A percentile compares a stretch with the other conserved stretches of the same genome.
These are phyloP conservation scores for Pseudotriccus pelzelni DNA, from an alignment of 2,797 vertebrate species.

Conservation along the genomic window DNA sequence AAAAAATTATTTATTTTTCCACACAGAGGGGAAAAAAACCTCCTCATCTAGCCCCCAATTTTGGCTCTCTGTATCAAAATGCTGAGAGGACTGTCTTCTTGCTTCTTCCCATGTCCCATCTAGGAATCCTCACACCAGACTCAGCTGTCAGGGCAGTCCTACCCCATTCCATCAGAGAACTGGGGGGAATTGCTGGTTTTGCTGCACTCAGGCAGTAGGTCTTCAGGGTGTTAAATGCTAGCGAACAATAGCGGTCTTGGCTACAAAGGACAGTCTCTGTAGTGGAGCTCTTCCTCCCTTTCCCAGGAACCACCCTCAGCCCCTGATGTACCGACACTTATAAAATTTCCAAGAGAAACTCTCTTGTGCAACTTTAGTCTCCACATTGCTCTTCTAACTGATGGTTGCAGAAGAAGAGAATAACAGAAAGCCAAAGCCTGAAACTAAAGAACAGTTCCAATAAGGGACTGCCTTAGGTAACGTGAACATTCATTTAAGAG, in stretches of 20 bases:
- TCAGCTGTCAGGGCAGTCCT: background rate
- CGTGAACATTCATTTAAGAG: background rate
- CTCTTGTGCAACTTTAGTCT: background rate
- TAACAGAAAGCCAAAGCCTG: background rate
- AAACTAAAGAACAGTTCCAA: background rate
- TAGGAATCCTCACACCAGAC: background rate
- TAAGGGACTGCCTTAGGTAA: background rate
- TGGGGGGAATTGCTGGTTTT: background rate
- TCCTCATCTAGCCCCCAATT: background rate
- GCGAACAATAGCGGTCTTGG: background rate
- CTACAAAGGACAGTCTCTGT: background rate
- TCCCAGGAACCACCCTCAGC: background rate
- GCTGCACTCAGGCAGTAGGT: background rate
- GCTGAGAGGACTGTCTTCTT: background rate
- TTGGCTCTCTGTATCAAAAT: background rate
- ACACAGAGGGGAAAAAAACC: background rate
- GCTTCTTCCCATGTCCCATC: background rate
- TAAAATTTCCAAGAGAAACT: background rate
- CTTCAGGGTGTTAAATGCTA: background rate
- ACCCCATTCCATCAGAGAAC: background rate
- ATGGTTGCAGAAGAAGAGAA: background rate
- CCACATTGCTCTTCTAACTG: background rate
- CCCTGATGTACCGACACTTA: background rate
- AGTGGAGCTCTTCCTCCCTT: background rate
- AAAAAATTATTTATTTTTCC: background rate